These are phyloP conservation scores for Pogonomyrmex barbatus DNA, from an alignment of 1,140 invertebrate genomes.

Conservation along the genomic window DNA sequence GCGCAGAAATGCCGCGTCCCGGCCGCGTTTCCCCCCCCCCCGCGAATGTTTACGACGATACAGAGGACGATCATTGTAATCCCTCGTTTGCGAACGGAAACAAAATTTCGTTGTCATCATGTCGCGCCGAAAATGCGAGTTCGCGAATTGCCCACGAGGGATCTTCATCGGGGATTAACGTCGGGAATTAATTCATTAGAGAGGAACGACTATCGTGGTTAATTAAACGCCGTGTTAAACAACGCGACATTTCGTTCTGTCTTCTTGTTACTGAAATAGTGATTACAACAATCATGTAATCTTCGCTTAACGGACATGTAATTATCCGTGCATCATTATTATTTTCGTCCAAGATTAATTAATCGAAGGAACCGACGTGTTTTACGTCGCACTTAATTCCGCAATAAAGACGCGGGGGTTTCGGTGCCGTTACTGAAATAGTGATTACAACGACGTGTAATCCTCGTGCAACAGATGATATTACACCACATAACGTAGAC, in stretches of 20 bases:
- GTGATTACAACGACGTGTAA: background rate
- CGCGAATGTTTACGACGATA: slow-evolving; percentile 3
- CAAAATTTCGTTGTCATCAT: slow-evolving; percentile 1
- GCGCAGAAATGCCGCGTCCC: background rate
- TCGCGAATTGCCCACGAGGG: background rate
- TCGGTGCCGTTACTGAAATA: background rate
- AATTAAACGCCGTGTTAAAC: background rate
- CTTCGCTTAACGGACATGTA: background rate
- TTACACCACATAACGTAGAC: background rate
- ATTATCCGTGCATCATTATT: background rate
- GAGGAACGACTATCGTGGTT: background rate
- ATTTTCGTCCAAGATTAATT: background rate
- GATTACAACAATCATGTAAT: background rate
- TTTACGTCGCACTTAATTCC: background rate
- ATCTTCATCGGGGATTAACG: background rate
- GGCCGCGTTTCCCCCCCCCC: background rate
- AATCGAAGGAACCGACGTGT: background rate
- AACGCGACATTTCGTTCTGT: background rate
- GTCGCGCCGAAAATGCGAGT: background rate
- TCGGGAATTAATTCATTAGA: background rate
- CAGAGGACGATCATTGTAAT: background rate
- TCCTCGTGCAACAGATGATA: slow-evolving; percentile 6
- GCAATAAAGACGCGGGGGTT: background rate
- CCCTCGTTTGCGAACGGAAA: background rate
- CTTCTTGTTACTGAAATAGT: background rate